phyloP scores from a whole-genome alignment of 2,113 vertebrate species.

The Nettapus auritus region DNA sequence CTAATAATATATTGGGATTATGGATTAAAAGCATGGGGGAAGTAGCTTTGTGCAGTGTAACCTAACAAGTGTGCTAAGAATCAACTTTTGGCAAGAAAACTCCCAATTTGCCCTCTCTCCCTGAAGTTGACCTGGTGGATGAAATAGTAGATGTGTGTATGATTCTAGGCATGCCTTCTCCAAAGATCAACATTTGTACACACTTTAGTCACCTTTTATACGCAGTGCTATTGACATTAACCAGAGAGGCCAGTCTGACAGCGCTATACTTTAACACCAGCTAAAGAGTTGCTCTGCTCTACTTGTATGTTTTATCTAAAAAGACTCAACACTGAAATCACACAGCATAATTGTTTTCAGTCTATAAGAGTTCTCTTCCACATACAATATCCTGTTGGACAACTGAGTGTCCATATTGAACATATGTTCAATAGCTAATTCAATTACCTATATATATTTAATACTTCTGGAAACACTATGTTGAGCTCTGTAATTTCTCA shows the following conservation, averaged over 20 bases:
- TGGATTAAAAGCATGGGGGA: constrained; percentile 67
- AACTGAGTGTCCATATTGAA: constrained; percentile 25
- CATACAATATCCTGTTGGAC: constrained; percentile 59
- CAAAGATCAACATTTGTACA: constrained; percentile 88
- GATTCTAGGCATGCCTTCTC: constrained; percentile 84
- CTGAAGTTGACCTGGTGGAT: constrained; percentile 76
- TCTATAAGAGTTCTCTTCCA: constrained; percentile 64
- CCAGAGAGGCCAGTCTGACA: constrained; percentile 82
- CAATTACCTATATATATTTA: neutral
- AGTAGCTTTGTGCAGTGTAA: constrained; percentile 51
- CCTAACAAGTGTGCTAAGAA: constrained; percentile 64
- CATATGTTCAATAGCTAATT: neutral
- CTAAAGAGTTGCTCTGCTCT: constrained; percentile 67
- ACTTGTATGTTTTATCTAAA: constrained; percentile 73
- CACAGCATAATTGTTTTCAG: constrained; percentile 79
- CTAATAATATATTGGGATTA: constrained; percentile 67
- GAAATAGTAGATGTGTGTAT: constrained; percentile 85
- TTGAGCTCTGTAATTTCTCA: neutral
- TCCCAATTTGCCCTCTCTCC: constrained; percentile 73
- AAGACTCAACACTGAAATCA: constrained; percentile 71
- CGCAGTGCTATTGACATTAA: constrained; percentile 84
- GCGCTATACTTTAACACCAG: constrained; percentile 73
- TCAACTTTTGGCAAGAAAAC: constrained; percentile 72
- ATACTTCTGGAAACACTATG: constrained; percentile 4
- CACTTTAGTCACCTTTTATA: constrained; percentile 86